Percentiles rank a stretch among this genome's conserved stretches.
Conservation (phyloP, 2,797 vertebrate genomes). For the Parotocinclus haroldoi region DNA sequence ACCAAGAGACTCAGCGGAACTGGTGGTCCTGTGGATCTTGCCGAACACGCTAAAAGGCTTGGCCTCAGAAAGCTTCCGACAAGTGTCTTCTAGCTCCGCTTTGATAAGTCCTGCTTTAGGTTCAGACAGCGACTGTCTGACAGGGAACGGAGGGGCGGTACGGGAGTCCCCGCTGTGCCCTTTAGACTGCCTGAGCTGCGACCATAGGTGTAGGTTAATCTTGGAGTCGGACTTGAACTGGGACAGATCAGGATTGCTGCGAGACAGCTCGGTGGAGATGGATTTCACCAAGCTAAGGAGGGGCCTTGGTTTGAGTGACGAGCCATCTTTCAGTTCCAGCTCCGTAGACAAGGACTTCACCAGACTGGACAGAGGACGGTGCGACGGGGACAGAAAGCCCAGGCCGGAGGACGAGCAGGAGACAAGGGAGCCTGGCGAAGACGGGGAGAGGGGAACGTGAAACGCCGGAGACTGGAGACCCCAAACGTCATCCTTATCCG, state of each 20-base stretch:
- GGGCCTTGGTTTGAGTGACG: slow-evolving; percentile 64
- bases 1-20: slow-evolving; percentile 46
- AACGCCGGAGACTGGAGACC: slow-evolving; percentile 52
- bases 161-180: slow-evolving; percentile 68
- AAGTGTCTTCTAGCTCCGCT: slow-evolving; percentile 82
- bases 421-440: slow-evolving; percentile 62
- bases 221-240: slow-evolving; percentile 81
- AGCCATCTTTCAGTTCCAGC: slow-evolving; percentile 70
- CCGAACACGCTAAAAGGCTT: slow-evolving; percentile 82
- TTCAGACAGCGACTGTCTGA: slow-evolving; percentile 69
- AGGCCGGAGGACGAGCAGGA: slow-evolving; percentile 50
- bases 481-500: slow-evolving; percentile 56
- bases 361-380: slow-evolving; percentile 67
- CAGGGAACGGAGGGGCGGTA: slow-evolving; percentile 80
- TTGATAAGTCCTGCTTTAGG: slow-evolving; percentile 77
- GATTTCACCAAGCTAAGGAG: slow-evolving; percentile 81
- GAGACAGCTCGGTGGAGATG: slow-evolving; percentile 80
- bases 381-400: slow-evolving; percentile 64
- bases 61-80: slow-evolving; percentile 79
- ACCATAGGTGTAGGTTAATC: slow-evolving; percentile 78
- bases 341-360: slow-evolving; percentile 81
- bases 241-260: slow-evolving; percentile 75
- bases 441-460: slow-evolving; percentile 64
- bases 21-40: slow-evolving; percentile 69
- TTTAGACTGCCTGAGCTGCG: slow-evolving; percentile 76